These are phyloP conservation scores for Pteria penguin DNA, from an alignment of 2,888 invertebrate species.

Conservation along the genomic window DNA sequence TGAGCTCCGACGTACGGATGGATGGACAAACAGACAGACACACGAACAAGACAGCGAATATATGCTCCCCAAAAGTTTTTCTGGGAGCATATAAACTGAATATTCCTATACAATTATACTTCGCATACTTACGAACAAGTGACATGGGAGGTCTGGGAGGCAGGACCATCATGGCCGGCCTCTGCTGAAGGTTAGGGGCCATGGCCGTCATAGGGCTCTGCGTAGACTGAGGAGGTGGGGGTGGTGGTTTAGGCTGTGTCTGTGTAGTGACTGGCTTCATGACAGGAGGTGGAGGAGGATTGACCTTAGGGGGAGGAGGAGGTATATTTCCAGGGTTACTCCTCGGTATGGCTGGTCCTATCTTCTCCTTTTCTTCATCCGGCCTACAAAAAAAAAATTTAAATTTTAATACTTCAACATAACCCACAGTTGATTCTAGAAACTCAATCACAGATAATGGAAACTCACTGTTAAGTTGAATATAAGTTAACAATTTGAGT, in stretches of 20 bases:
- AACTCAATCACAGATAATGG: too few species aligned
- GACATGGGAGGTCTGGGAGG: constrained; percentile 72
- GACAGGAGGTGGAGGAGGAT: constrained; percentile 63
- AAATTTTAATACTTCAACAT: background rate
- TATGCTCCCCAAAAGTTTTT: too few species aligned
- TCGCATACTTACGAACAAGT: constrained; percentile 59
- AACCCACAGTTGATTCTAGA: too few species aligned
- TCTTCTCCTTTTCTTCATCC: constrained; percentile 98
- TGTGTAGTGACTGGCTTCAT: constrained; percentile 56
- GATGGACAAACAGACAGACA: too few species aligned
- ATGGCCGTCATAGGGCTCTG: constrained; percentile 72
- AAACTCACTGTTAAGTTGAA: too few species aligned
- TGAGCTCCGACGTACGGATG: too few species aligned
- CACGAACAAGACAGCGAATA: too few species aligned
- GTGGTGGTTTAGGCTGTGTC: constrained; percentile 62
- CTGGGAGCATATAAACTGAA: too few species aligned
- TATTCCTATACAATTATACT: too few species aligned
- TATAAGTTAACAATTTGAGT: too few species aligned
- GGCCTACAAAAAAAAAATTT: constrained; percentile 81
- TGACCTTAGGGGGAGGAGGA: constrained; percentile 54
- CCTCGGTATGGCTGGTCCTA: constrained; percentile 87
- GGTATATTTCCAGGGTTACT: constrained; percentile 54
- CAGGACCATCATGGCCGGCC: constrained; percentile 66
- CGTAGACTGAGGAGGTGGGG: constrained; percentile 62
- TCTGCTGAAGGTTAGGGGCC: constrained; percentile 60